Conservation (phyloP, 2,797 vertebrate species). For the Danio tinwini region DNA sequence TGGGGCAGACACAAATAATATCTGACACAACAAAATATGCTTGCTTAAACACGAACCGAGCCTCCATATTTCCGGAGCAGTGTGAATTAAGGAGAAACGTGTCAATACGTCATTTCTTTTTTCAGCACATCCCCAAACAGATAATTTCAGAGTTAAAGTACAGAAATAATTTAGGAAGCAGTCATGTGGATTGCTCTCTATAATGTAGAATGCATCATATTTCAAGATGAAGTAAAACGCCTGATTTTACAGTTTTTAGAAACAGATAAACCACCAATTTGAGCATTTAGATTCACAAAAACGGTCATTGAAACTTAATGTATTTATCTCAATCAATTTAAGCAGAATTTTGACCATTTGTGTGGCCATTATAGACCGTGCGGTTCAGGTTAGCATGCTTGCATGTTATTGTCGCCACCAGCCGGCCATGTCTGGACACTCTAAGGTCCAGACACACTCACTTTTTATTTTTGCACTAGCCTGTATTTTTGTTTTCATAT, state of each 20-base stretch:
- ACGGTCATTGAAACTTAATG: background rate
- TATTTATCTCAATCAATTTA: background rate
- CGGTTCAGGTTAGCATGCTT: constrained; percentile 44
- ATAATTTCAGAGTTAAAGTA: background rate
- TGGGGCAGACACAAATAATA: constrained; percentile 54
- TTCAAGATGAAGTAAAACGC: background rate
- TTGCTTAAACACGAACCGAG: constrained; percentile 27
- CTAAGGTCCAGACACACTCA: background rate
- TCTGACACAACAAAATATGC: constrained; percentile 55
- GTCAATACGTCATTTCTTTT: constrained; percentile 5
- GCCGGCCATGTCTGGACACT: constrained; percentile 58
- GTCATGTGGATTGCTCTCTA: background rate
- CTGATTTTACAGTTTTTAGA: background rate
- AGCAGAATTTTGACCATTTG: background rate
- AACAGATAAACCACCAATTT: background rate
- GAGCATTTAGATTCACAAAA: background rate
- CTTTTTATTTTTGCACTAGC: too few species aligned
- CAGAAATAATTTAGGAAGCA: background rate
- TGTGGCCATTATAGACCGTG: background rate
- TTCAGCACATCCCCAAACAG: background rate
- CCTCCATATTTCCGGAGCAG: constrained; percentile 35
- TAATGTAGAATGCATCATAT: background rate
- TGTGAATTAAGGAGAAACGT: constrained; percentile 43
- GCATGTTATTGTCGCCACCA: constrained; percentile 66
- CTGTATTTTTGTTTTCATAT: background rate